Evolutionary conservation across 92 coral and sea anemone genomes (phyloP), one percentile per base, ranked within the genome.

Genomic region (Paragorgia papillata): DNA sequence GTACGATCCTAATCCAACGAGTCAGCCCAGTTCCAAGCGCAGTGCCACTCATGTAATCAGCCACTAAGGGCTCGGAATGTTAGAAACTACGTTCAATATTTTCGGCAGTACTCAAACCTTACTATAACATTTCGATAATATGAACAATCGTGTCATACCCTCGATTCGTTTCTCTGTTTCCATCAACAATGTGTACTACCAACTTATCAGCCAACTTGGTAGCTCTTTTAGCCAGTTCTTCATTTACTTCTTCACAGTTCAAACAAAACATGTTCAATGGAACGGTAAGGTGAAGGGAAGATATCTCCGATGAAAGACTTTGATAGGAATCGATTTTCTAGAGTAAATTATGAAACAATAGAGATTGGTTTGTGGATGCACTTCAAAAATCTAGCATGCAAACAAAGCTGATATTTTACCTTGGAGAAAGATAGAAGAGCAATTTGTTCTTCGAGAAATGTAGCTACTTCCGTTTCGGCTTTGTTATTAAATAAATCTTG

Each of bases 401-500:
- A 6, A 62, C 14, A 0, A 20, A 73, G 3, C 5, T 53, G 22
- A 21, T 12, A 22, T 18, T 21, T 20, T 73, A 92, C 97, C 90
- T 91, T 95, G 41, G 97, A 85, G 66, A 95, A 80, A n/a, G 97
- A 82, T 69, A 95, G 73, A 27, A 95, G 85, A 15, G 88, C 91
- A 3, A 96, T 89, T 34, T 95, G 97, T 66, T 95, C 99, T 65
- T 91, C 92, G 59, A 95, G 79, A 57, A 95, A 95, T 29, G 92
- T 43, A 73, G 76, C 76, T n/a, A 95, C 92, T 34, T 95, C 99
- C 21, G 91, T 95, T 50, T 95, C 99, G 32, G 99, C 99, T 32
- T 95, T 95, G 91, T 91, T 89, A 69, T 95, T 95, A 0, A 95
- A 75, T 62, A 95, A 74, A 85, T 95, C 92, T 44, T 95, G 99